These are phyloP conservation scores for Pinctada fucata DNA, from an alignment of 2,888 invertebrate genomes.

Conservation along the genomic window DNA sequence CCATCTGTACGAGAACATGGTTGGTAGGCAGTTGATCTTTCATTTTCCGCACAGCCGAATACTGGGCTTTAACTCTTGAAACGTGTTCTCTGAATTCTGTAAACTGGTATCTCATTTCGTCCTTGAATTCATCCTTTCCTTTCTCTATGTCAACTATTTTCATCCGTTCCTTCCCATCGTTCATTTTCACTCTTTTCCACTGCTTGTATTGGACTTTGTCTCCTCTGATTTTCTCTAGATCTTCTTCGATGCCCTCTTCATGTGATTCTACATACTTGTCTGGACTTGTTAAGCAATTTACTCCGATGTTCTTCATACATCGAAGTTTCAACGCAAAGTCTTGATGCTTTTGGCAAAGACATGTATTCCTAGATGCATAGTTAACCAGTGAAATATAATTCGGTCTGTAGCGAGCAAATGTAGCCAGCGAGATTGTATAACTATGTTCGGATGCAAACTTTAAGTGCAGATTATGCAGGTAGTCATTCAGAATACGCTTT, in stretches of 20 bases:
- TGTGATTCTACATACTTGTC: constrained; percentile 18
- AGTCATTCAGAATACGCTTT: constrained; percentile 28
- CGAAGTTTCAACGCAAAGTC: constrained; percentile 29
- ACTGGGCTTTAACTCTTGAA: constrained; percentile 31
- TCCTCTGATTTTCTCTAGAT: constrained; percentile 3
- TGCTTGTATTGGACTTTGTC: constrained; percentile 16
- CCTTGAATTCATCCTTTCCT: constrained; percentile 8
- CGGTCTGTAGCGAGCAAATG: constrained; percentile 13
- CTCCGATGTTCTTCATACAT: constrained; percentile 9
- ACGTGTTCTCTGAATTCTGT: constrained; percentile 21
- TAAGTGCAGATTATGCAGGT: constrained; percentile 24
- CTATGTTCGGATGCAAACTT: constrained; percentile 21
- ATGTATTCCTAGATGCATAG: constrained; percentile 18
- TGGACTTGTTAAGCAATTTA: not conserved
- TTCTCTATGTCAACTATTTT: constrained; percentile 18
- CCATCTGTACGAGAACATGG: constrained; percentile 41
- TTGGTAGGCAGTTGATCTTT: constrained; percentile 33
- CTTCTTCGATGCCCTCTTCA: not conserved
- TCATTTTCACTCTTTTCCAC: constrained; percentile 27
- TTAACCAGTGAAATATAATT: constrained; percentile 17
- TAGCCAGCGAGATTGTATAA: not conserved
- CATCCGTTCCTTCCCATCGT: constrained; percentile 25
- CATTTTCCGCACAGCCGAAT: constrained; percentile 27
- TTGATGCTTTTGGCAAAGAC: constrained; percentile 30
- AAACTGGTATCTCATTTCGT: constrained; percentile 5